Evolutionary conservation across 2,797 vertebrate genomes (phyloP), one percentile per base, ranked within the genome.

Genomic region (Okamejei kenojei): DNA sequence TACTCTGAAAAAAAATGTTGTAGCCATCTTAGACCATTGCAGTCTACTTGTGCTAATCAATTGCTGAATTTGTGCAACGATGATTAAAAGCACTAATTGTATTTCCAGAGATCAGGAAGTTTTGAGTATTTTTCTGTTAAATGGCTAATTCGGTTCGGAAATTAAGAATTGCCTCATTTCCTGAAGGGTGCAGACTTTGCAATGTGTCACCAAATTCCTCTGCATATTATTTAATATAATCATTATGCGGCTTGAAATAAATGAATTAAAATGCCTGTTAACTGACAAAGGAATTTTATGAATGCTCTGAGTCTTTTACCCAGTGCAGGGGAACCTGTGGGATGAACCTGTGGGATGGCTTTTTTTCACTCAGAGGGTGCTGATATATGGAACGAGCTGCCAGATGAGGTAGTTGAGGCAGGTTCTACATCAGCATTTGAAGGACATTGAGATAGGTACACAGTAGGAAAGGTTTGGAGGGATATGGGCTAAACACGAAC

Each of bases 81-180:
- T 32, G 80, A 32, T 19, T 35, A 19, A 63, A 58, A 2, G 26
- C 81, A 21, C 23, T 58, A 58, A 58, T 32, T 68, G 17, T 29
- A 19, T 63, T 86, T 68, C 84, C 35, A 88, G 84, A 21, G 7
- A 5, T 65, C 29, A 65, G 15, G 35, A 2, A 78, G 79, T 93
- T 80, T 15, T 32, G 79, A 93, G 93, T 92, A 77, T 93, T 93
- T 93, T 81, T 7, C 93, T 93, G 93, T 58, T 38, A 92, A 93
- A 92, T 94, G 94, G 93, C 93, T 93, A 93, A 10, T 76, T 93
- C 94, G 94, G 94, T 93, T 93, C 93, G 29, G 15, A 94, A 93
- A 93, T 94, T 93, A 90, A 26, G 38, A 82, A 45, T 4, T 21
- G 2, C 21, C 6, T 73, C 26, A 73, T 73, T 73, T 45, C 79